Evolutionary conservation across 2,113 vertebrate genomes (phyloP).

Genomic region (Ramphastos sulfuratus): DNA sequence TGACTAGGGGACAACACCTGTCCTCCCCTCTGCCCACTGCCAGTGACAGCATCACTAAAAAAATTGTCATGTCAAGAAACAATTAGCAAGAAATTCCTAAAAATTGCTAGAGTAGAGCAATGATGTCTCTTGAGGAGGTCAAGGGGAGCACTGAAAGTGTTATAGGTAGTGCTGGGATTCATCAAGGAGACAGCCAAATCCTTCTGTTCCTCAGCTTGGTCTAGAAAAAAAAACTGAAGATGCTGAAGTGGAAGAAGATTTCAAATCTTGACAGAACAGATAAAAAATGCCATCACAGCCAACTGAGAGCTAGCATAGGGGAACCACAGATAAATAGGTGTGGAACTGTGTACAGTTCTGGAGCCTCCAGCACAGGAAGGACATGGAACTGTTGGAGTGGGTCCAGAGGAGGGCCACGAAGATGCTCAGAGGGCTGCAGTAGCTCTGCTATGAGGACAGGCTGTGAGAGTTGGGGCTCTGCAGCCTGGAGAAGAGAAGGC

Average conservation of each 20-base stretch:
- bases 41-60: not conserved
- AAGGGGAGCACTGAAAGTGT: not conserved
- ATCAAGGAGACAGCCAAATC: not conserved
- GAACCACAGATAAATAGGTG: not conserved
- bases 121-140: not conserved
- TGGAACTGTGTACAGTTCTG: not conserved
- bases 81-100: not conserved
- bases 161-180: not conserved
- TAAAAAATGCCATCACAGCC: not conserved
- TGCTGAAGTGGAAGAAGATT: not conserved
- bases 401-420: too few species aligned
- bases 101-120: not conserved
- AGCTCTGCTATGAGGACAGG: too few species aligned
- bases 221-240: not conserved
- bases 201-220: not conserved
- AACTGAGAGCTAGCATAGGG: not conserved
- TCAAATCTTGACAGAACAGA: not conserved
- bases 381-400: too few species aligned
- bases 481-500: too few species aligned
- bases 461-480: too few species aligned
- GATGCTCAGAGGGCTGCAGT: too few species aligned
- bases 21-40: not conserved
- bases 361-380: too few species aligned
- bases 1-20: not conserved
- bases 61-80: not conserved